Evolutionary conservation across 2,113 vertebrate species (phyloP).

Genomic region (Ranitomeya imitator): DNA sequence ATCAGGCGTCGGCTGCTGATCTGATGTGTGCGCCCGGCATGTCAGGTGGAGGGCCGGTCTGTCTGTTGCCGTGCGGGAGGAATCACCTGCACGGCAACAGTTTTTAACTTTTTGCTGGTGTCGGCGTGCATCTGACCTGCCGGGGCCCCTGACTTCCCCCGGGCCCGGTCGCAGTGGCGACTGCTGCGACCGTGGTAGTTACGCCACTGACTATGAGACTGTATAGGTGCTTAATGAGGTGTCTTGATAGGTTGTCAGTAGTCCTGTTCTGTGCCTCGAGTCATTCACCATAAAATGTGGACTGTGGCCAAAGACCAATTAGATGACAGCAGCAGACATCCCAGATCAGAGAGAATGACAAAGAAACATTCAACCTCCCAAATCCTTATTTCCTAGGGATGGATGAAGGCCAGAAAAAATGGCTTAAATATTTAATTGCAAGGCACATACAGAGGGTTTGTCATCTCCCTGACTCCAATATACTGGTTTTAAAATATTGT

Average conservation of each 20-base stretch:
- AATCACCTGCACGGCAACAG: too few relatives aligned
- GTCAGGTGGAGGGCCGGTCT: too few relatives aligned
- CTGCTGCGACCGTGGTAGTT: too few relatives aligned
- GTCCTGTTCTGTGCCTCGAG: not conserved
- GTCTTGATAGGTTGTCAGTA: constrained; percentile 3
- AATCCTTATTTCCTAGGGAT: not conserved
- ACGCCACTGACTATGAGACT: too few relatives aligned
- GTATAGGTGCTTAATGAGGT: constrained; percentile 10
- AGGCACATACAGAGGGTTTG: not conserved
- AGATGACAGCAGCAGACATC: not conserved
- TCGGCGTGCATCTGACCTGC: too few relatives aligned
- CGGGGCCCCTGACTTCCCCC: too few relatives aligned
- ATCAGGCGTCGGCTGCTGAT: too few relatives aligned
- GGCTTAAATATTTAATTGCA: not conserved
- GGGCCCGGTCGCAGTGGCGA: too few relatives aligned
- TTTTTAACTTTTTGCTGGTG: too few relatives aligned
- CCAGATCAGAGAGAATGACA: not conserved
- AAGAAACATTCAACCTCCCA: not conserved
- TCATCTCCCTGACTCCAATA: not conserved
- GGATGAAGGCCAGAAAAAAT: not conserved
- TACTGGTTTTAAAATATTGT: not conserved
- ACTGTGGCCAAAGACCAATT: not conserved
- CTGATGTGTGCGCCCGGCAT: too few relatives aligned
- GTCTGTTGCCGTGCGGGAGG: too few relatives aligned
- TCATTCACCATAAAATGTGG: not conserved